Evolutionary conservation across 2,797 vertebrate species (phyloP), one percentile per base, ranked within the genome.

Genomic region (Sparus aurata): DNA sequence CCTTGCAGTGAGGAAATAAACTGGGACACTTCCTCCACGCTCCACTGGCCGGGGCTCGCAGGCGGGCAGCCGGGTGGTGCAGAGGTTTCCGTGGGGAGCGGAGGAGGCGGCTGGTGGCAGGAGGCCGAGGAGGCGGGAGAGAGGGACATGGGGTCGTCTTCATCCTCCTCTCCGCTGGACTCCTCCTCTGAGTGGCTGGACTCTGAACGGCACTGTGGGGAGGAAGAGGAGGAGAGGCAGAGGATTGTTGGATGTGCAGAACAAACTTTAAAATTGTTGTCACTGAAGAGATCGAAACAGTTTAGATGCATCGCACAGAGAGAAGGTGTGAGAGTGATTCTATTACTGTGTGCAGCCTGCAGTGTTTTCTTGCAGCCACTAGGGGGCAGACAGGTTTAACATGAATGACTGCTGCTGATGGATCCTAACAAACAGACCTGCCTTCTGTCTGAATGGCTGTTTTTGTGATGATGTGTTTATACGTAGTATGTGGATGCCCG

Each of bases 1-100:
- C 98, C 98, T 97, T 99, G 98, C 60, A 99, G 91, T 1, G 98
- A 98, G 11, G 97, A 97, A 58, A 99, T 99, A 55, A 99, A 99
- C 83, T 97, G 97, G 0, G 97, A 98, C 82, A 99, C 98, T 85
- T 99, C 97, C 82, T 98, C 97, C 77, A 99, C 97, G 4, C 96
- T 98, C 98, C 98, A 99, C 20, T 96, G 96, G 88, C 96, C 95
- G 4, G 98, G 97, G 84, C 95, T 97, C 16, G 95, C 91, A 12
- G 96, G 95, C 60, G 96, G 90, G 91, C 98, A 97, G 84, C 95
- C 78, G 2, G 90, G 86, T 0, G 27, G 27, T 27, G 78, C 58
- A 0, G 96, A 95, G 68, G 94, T 96, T 60, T 96, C 97, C 3
- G 95, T 55, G 0, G 80, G 95, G 22, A 96, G 91, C 3, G 95